A percentile compares a stretch with the other conserved stretches of the same genome.
Conservation (phyloP, 2,797 vertebrate genomes). For the Myiotriccus ornatus region DNA sequence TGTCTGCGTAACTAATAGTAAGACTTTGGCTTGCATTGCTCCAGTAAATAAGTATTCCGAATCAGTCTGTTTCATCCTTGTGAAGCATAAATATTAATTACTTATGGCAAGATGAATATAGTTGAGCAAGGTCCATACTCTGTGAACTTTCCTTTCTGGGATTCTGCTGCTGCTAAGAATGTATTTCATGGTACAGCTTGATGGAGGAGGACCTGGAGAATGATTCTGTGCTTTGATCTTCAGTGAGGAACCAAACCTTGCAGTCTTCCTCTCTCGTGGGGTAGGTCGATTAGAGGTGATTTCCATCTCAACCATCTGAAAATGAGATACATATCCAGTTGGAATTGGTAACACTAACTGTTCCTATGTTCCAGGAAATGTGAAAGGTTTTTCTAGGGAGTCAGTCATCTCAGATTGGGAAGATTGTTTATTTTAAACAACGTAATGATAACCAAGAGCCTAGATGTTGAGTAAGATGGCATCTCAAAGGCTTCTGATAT, state of each 20-base stretch:
- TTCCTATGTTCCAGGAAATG: neutral
- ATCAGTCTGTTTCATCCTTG: neutral
- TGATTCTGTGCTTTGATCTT: neutral
- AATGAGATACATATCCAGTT: neutral
- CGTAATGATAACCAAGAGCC: neutral
- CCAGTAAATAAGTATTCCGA: neutral
- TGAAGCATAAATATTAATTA: neutral
- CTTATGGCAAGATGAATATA: neutral
- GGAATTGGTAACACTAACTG: neutral
- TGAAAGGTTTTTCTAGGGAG: neutral
- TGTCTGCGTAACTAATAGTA: neutral
- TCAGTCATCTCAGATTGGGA: neutral
- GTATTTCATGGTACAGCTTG: neutral
- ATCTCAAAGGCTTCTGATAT: neutral
- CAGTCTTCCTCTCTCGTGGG: neutral
- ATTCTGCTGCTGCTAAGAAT: neutral
- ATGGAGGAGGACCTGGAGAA: neutral
- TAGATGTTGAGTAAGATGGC: neutral
- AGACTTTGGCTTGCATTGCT: neutral
- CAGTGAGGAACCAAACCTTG: neutral
- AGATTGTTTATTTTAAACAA: neutral
- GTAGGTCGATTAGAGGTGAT: neutral
- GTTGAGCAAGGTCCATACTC: neutral
- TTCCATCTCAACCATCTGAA: neutral
- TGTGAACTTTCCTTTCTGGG: neutral